Evolutionary conservation across 2,113 vertebrate genomes (phyloP).

Genomic region (Cranoglanis bouderius): DNA sequence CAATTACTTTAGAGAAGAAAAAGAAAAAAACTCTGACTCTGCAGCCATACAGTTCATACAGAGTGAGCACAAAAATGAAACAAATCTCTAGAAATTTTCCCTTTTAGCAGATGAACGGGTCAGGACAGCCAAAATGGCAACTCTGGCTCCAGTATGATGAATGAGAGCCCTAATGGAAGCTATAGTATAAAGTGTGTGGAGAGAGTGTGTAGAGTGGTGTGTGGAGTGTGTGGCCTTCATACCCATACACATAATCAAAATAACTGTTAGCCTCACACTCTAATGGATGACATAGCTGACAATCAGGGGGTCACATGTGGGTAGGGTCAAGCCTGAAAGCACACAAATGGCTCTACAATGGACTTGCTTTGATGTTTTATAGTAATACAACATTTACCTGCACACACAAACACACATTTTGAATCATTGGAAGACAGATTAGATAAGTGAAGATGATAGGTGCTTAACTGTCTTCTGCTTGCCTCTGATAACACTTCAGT

Average conservation of each 20-base stretch:
- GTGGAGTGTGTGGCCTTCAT: slow-evolving; percentile 44
- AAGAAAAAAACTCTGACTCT: slow-evolving; percentile 55
- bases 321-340: slow-evolving; percentile 42
- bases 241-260: neutral
- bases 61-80: slow-evolving; percentile 4
- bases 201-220: slow-evolving; percentile 37
- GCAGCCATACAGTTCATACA: slow-evolving; percentile 10
- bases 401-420: neutral
- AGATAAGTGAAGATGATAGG: neutral
- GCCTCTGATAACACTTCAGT: neutral
- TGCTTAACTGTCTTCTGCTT: neutral
- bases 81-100: slow-evolving; percentile 22
- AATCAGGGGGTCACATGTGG: slow-evolving; percentile 54
- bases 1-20: slow-evolving; percentile 66
- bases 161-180: slow-evolving; percentile 74
- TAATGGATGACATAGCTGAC: slow-evolving; percentile 49
- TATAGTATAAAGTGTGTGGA: slow-evolving; percentile 62
- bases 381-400: slow-evolving; percentile 2
- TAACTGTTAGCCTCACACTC: slow-evolving; percentile 28
- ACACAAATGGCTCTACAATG: slow-evolving; percentile 19
- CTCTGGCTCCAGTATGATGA: slow-evolving; percentile 38
- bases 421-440: neutral
- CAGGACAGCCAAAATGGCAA: slow-evolving; percentile 27
- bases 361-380: slow-evolving; percentile 6
- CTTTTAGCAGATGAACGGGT: slow-evolving; percentile 21